A percentile compares a stretch with the other conserved stretches of the same genome.
These are phyloP conservation scores for Cuculus canorus DNA, from an alignment of 2,797 vertebrate species.

Conservation along the genomic window DNA sequence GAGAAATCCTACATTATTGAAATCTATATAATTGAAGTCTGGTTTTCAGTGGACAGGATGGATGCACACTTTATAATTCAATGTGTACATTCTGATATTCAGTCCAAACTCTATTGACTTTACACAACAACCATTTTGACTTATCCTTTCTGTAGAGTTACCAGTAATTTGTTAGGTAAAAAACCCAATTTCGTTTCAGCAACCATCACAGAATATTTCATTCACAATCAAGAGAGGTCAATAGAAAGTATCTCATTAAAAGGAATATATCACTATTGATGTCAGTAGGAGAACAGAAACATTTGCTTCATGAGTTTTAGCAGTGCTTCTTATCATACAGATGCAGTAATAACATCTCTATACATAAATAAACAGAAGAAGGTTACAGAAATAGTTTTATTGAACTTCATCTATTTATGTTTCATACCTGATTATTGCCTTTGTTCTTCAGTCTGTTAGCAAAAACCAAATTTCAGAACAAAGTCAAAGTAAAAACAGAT, in stretches of 20 bases:
- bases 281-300: not conserved
- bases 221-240: not conserved
- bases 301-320: not conserved
- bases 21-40: not conserved
- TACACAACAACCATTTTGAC: not conserved
- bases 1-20: not conserved
- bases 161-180: not conserved
- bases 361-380: not conserved
- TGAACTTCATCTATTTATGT: not conserved
- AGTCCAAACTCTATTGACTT: not conserved
- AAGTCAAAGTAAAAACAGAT: not conserved
- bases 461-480: not conserved
- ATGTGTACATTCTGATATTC: not conserved
- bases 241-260: not conserved
- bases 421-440: not conserved
- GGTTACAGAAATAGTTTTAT: not conserved
- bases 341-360: not conserved
- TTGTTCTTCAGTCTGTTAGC: not conserved
- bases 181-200: not conserved
- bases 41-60: not conserved
- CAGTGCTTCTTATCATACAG: not conserved
- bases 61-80: not conserved
- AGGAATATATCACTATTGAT: not conserved
- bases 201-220: not conserved
- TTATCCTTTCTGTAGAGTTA: not conserved